phyloP scores from a whole-genome alignment of 2,113 vertebrate genomes.

The Hyperopisus bebe region DNA sequence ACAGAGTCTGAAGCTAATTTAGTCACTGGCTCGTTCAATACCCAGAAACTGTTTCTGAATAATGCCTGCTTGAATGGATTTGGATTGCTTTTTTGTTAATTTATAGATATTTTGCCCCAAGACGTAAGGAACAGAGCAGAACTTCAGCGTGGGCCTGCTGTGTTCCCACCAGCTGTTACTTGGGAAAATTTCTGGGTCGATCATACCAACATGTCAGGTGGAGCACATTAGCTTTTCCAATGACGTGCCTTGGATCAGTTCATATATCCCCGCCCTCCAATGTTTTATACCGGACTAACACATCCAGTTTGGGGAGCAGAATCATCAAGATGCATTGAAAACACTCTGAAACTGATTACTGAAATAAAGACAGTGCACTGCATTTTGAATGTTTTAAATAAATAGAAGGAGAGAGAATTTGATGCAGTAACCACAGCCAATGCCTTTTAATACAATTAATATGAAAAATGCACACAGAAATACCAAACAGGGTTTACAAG shows the following conservation, averaged over 20 bases:
- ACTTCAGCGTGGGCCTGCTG: neutral
- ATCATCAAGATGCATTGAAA: neutral
- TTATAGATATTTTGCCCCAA: neutral
- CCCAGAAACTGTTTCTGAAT: neutral
- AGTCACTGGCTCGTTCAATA: conserved; percentile 7
- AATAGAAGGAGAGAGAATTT: neutral
- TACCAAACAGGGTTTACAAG: neutral
- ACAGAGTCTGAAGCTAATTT: neutral
- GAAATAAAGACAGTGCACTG: neutral
- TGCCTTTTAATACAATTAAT: neutral
- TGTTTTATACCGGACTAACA: neutral
- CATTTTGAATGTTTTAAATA: neutral
- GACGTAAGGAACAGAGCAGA: neutral
- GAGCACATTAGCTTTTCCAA: neutral
- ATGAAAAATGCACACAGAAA: neutral
- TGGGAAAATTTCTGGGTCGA: neutral
- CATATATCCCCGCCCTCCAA: neutral
- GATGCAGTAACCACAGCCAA: neutral
- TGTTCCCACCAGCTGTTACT: neutral
- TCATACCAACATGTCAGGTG: neutral
- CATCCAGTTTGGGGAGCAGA: neutral
- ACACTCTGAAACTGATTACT: neutral
- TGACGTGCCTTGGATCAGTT: neutral
- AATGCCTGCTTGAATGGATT: neutral
- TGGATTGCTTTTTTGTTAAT: neutral